phyloP scores from a whole-genome alignment of 2,113 vertebrate genomes.

The Dipodomys stephensi region DNA sequence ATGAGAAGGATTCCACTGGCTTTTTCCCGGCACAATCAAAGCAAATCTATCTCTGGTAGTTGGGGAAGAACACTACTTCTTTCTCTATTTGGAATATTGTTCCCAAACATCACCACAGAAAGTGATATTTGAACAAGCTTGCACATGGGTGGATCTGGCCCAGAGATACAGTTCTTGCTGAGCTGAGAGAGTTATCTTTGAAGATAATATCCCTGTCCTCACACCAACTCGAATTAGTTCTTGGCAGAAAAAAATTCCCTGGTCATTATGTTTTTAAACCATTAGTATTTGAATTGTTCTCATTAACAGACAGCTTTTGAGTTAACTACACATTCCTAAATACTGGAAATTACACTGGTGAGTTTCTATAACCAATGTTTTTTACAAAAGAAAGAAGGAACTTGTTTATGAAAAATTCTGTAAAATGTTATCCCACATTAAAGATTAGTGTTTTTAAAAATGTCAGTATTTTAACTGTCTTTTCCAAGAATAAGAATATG shows the following conservation, averaged over 20 bases:
- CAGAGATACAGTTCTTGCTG: background rate
- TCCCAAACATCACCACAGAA: background rate
- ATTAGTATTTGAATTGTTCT: background rate
- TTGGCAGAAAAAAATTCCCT: background rate
- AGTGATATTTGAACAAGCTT: background rate
- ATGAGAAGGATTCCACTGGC: background rate
- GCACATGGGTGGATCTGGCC: background rate
- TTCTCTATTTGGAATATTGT: background rate
- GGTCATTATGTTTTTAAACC: background rate
- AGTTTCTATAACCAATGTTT: background rate
- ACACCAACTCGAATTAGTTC: background rate
- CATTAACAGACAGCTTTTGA: background rate
- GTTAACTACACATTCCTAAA: background rate
- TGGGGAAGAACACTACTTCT: background rate
- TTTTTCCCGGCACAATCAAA: background rate
- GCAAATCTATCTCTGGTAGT: background rate
- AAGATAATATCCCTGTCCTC: background rate
- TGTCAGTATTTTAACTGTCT: background rate
- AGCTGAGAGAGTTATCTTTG: background rate
- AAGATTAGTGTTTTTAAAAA: slow-evolving; percentile 6
- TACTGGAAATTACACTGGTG: background rate
- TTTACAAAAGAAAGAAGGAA: background rate
- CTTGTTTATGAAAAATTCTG: background rate
- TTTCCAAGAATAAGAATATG: slow-evolving; percentile 1
- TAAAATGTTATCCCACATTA: background rate